Evolutionary conservation across 2,888 invertebrate species (phyloP), one percentile per base, ranked within the genome.

Genomic region (Neria commutata): DNA sequence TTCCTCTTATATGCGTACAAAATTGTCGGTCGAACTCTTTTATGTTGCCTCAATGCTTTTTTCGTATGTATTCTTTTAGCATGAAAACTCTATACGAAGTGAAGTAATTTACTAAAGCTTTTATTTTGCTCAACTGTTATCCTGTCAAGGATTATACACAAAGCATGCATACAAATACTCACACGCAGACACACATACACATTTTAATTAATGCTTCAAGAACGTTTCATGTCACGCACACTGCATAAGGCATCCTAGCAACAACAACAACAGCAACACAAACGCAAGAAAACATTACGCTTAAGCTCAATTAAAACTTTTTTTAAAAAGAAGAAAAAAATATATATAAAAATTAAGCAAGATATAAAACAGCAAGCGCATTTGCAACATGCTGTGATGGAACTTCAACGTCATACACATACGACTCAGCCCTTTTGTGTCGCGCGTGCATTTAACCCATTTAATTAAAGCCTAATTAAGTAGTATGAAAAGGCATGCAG

Each of bases 361-460:
- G n/a, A n/a, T n/a, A n/a, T n/a, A n/a, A n/a, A n/a, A n/a, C n/a
- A n/a, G n/a, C n/a, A n/a, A n/a, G n/a, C n/a, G n/a, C n/a, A n/a
- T n/a, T n/a, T n/a, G n/a, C n/a, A n/a, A n/a, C n/a, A n/a, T n/a
- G n/a, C n/a, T n/a, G n/a, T n/a, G n/a, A n/a, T n/a, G n/a, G n/a
- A n/a, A n/a, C n/a, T n/a, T n/a, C n/a, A n/a, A n/a, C n/a, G n/a
- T n/a, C n/a, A n/a, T n/a, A n/a, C n/a, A n/a, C n/a, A n/a, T n/a
- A n/a, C n/a, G 25, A 47, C 25, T 24, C 23, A 24, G 29, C 10
- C 33, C 29, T 33, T 52, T 48, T 47, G 26, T 51, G 51, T 47
- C 54, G 51, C n/a, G n/a, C 50, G 40, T 57, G 61, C 61, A 61
- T 57, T 61, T 61, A 61, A 61, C 61, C 57, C 61, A 54, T 61